These are phyloP conservation scores for Corythornis vintsioides DNA, from an alignment of 2,113 vertebrate genomes.

Conservation along the genomic window DNA sequence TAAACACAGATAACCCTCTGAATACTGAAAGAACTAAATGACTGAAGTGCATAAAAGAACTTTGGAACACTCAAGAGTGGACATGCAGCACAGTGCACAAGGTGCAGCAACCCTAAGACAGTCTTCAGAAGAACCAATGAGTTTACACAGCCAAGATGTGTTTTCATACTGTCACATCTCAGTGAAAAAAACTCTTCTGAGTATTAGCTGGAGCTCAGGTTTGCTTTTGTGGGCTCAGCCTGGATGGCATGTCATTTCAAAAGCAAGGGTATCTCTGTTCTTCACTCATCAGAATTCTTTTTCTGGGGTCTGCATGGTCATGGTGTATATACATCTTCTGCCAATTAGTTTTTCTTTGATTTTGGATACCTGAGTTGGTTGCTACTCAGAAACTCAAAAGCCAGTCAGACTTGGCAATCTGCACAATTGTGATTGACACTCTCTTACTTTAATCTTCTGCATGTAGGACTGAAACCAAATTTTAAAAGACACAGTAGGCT, in stretches of 20 bases:
- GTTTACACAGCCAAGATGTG: neutral
- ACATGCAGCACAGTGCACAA: neutral
- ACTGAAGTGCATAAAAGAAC: neutral
- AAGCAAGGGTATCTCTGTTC: neutral
- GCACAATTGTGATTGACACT: constrained; percentile 35
- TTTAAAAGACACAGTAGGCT: constrained; percentile 35
- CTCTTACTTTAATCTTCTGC: constrained; percentile 49
- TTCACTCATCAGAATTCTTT: neutral
- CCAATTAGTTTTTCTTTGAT: constrained; percentile 35
- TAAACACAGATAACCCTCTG: neutral
- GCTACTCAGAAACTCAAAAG: constrained; percentile 15
- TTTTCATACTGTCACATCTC: neutral
- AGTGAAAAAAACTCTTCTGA: neutral
- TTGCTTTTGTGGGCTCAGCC: neutral
- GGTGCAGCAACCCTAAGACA: neutral
- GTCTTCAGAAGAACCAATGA: neutral
- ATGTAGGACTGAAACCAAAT: constrained; percentile 29
- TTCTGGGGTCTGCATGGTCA: neutral
- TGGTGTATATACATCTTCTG: neutral
- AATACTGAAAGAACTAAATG: neutral
- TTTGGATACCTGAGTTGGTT: neutral
- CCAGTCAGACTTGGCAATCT: constrained; percentile 28
- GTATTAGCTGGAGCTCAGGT: neutral
- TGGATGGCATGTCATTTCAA: neutral
- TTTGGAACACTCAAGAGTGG: neutral